Evolutionary conservation across 92 coral and sea anemone species (phyloP).

Genomic region (Heteractis magnifica): DNA sequence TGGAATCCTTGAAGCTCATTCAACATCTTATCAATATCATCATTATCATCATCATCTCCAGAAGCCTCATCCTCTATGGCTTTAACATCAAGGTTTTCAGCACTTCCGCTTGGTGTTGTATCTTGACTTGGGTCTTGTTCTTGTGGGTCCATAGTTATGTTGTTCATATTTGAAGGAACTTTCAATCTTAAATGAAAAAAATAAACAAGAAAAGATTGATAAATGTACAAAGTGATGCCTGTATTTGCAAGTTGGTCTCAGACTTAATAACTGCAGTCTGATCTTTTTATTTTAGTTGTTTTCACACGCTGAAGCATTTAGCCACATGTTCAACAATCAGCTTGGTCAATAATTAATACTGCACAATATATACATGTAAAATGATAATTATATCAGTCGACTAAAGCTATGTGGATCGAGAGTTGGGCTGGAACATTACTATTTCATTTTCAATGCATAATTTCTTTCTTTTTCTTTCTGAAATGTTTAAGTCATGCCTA

Average conservation of each 20-base stretch:
- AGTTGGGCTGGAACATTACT: no score
- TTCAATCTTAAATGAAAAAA: background rate
- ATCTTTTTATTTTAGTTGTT: no score
- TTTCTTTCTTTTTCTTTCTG: no score
- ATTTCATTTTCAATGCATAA: no score
- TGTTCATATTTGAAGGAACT: conserved; percentile 1
- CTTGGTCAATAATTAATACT: no score
- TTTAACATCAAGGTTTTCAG: background rate
- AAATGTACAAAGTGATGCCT: background rate
- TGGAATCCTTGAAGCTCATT: conserved; percentile 88
- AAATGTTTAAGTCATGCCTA: no score
- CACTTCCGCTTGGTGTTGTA: background rate
- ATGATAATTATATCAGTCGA: no score
- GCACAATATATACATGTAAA: no score
- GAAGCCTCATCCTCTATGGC: background rate
- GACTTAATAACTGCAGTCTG: background rate
- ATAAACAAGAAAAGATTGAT: background rate
- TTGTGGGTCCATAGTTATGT: background rate
- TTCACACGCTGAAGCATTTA: no score
- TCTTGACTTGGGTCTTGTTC: background rate
- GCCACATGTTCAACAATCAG: no score
- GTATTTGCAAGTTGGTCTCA: background rate
- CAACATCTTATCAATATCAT: conserved; percentile 95
- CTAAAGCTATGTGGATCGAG: no score
- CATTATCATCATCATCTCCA: conserved; percentile 47